Evolutionary conservation across 2,113 vertebrate genomes (phyloP).

Genomic region (Terrapene triunguis): DNA sequence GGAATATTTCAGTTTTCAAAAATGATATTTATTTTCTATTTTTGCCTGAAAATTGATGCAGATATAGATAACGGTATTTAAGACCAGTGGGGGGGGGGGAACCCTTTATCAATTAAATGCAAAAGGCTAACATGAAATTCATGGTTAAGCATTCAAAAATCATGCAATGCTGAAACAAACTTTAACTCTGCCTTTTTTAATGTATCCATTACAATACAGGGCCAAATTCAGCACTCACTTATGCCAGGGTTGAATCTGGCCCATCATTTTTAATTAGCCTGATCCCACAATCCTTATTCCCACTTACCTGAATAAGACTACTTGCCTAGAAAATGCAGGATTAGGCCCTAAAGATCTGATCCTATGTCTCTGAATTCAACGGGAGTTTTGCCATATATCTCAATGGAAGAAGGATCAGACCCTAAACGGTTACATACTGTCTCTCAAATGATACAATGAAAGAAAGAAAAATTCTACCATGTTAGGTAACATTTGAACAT

Average conservation of each 20-base stretch:
- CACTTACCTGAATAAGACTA: not conserved
- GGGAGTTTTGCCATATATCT: not conserved
- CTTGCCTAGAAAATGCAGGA: not conserved
- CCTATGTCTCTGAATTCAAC: not conserved
- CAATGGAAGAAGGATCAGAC: rapidly evolving
- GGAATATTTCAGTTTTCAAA: not conserved
- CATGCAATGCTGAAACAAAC: not conserved
- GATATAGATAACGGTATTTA: not conserved
- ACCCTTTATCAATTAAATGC: not conserved
- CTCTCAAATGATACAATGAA: not conserved
- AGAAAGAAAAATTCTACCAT: not conserved
- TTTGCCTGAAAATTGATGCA: not conserved
- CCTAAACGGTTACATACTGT: not conserved
- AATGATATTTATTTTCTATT: not conserved
- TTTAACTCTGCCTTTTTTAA: not conserved
- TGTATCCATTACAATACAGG: not conserved
- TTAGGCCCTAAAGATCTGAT: rapidly evolving
- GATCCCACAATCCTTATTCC: not conserved
- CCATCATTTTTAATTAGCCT: not conserved
- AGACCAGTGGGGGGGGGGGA: not conserved
- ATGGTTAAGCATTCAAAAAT: not conserved
- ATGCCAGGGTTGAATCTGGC: not conserved
- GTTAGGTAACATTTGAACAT: not conserved
- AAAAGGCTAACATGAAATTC: not conserved
- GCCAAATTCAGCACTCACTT: not conserved